phyloP scores from a whole-genome alignment of 2,797 vertebrate species.

The Cirrhinus mrigala region DNA sequence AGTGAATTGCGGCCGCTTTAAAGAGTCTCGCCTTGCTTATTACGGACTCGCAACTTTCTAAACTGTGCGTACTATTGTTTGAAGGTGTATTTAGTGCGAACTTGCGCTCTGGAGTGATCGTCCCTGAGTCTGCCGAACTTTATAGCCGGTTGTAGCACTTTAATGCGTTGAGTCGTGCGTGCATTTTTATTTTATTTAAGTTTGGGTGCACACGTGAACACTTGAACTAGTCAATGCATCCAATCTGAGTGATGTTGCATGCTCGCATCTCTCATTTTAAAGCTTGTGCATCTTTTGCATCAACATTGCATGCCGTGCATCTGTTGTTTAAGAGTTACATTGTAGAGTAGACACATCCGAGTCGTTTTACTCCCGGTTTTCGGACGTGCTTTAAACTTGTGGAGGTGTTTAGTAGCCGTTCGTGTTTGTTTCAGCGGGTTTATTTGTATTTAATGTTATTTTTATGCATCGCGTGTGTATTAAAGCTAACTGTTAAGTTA shows the following conservation, averaged over 20 bases:
- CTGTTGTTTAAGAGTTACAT: neutral
- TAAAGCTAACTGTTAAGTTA: neutral
- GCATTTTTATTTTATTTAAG: slow-evolving; percentile 33
- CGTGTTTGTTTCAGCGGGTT: neutral
- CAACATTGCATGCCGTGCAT: neutral
- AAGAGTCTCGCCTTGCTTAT: slow-evolving; percentile 69
- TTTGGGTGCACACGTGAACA: slow-evolving; percentile 32
- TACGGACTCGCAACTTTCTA: slow-evolving; percentile 77
- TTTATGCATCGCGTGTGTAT: neutral
- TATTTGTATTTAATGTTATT: neutral
- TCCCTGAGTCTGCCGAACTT: slow-evolving; percentile 69
- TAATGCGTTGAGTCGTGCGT: neutral
- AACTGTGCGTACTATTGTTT: slow-evolving; percentile 74
- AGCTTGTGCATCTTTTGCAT: slow-evolving; percentile 7
- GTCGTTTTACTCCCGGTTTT: neutral
- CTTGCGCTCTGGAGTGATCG: slow-evolving; percentile 63
- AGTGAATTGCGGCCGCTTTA: slow-evolving; percentile 75
- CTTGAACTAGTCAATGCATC: slow-evolving; percentile 15
- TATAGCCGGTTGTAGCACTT: slow-evolving; percentile 22
- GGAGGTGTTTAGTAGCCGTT: neutral
- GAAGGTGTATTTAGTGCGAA: slow-evolving; percentile 65
- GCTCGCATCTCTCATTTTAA: slow-evolving; percentile 15
- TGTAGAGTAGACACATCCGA: neutral
- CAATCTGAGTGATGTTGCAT: slow-evolving; percentile 23
- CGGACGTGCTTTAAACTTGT: slow-evolving; percentile 37